phyloP scores from a whole-genome alignment of 2,888 invertebrate genomes.

The Lathronympha strigana region DNA sequence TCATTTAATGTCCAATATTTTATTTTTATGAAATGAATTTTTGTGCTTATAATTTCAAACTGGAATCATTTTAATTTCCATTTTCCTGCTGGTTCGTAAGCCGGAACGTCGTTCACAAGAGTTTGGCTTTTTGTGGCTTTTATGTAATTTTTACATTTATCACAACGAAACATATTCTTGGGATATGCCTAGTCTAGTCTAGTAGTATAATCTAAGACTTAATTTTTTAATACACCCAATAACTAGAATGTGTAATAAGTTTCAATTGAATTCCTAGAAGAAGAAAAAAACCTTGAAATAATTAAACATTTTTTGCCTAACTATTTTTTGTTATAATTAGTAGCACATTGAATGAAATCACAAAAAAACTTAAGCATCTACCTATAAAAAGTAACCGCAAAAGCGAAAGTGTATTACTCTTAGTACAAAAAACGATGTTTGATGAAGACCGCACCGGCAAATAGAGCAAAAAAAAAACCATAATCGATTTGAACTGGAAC shows the following conservation, averaged over 20 bases:
- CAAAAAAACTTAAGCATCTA: neutral
- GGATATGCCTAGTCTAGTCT: no score
- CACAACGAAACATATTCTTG: no score
- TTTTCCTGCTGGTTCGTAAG: neutral
- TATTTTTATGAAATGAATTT: neutral
- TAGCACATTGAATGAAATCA: neutral
- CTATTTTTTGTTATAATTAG: neutral
- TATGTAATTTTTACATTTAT: neutral
- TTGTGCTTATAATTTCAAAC: neutral
- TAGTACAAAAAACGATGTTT: conserved; percentile 24
- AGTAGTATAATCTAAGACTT: no score
- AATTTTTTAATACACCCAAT: no score
- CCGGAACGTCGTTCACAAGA: neutral
- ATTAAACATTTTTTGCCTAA: neutral
- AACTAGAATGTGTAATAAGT: no score
- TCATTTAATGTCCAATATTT: neutral
- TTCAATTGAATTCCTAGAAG: no score
- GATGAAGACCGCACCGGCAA: conserved; percentile 9
- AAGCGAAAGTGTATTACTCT: conserved; percentile 18
- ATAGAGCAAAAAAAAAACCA: conserved; percentile 10
- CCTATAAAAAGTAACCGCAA: neutral
- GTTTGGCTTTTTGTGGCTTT: neutral
- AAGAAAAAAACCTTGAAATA: no score
- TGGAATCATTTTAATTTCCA: neutral
- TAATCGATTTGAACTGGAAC: neutral